These are phyloP conservation scores for Actinia tenebrosa DNA, from an alignment of 64 coral and sea anemone genomes.

Conservation along the genomic window DNA sequence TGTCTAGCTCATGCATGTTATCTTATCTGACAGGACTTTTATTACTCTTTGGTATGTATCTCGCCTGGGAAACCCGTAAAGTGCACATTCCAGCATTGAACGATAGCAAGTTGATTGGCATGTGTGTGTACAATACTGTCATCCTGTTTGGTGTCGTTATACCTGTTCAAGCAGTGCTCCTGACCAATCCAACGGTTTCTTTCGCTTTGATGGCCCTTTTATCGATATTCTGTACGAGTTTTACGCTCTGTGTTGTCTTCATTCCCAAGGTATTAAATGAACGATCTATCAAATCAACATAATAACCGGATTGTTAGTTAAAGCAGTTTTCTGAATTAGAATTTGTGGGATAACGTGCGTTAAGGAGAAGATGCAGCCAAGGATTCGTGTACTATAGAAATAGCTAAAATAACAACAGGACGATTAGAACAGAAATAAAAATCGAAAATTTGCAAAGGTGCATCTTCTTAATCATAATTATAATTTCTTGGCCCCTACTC, in stretches of 20 bases:
- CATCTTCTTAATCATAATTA: too few relatives aligned
- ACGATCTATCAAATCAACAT: not conserved
- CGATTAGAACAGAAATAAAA: too few relatives aligned
- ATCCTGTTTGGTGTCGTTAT: conserved; percentile 56
- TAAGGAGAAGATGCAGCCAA: too few relatives aligned
- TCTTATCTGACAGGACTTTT: conserved; percentile 33
- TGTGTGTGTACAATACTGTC: conserved; percentile 86
- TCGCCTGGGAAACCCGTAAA: conserved; percentile 91
- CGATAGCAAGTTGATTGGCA: conserved; percentile 84
- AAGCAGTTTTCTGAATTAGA: not conserved
- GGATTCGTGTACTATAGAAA: too few relatives aligned
- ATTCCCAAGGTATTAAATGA: conserved; percentile 68
- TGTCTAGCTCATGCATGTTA: not conserved
- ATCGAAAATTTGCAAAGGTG: too few relatives aligned
- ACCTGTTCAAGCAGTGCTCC: conserved; percentile 39
- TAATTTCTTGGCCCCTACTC: too few relatives aligned
- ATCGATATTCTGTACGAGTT: conserved; percentile 57
- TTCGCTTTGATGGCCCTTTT: conserved; percentile 58
- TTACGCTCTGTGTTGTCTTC: conserved; percentile 75
- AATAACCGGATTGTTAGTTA: not conserved
- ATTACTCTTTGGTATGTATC: conserved; percentile 66
- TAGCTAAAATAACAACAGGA: too few relatives aligned
- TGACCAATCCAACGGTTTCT: conserved; percentile 25
- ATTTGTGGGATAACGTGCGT: not conserved
- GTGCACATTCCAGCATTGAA: conserved; percentile 80